Base-by-base conservation (phyloP, 2,797 vertebrate species). In the Alcedo atthis region DNA sequence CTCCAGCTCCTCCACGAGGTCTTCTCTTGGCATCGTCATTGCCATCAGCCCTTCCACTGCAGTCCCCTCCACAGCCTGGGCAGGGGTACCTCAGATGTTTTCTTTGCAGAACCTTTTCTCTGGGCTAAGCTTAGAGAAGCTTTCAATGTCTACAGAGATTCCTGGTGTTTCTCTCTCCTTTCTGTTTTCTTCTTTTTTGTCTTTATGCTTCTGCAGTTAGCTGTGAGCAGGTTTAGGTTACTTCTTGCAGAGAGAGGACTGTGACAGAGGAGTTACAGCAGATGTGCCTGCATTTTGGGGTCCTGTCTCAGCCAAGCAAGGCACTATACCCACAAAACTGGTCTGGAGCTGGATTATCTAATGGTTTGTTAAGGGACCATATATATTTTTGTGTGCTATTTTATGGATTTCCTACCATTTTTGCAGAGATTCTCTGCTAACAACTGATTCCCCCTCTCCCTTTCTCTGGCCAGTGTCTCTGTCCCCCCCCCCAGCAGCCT, bases 221-320 rank as follows among this genome's bases (percentile, higher is more conserved):
- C 28, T 3, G 1, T 54, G 58, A 91, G 58, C 66, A 83, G 53
- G 43, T 78, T 75, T 22, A 35, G 54, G 42, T 17, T 74, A 67
- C 87, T 83, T 59, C 53, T 57, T 63, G 24, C 58, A 68, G 57
- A 48, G 37, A 53, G 57, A 43, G 28, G 25, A 73, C 26, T 7
- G 4, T 32, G 11, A 8, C 40, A 3, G 0, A 22, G 88, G 43
- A 71, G 32, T 1, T 45, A 7, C 6, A 0, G 11, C 0, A 66
- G 67, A 53, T 17, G 8, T 76, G 30, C 48, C 55, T 90, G 81
- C 64, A 45, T 53, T 74, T 64, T 61, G 5, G 62, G n/a, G 26
- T 62, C 43, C 43, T 76, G 21, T 55, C 53, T 85, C 61, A 74
- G 32, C 37, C 66, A 49, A 42, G 49, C 45, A 54, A 75, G 69